Evolutionary conservation across 2,888 invertebrate species (phyloP).

Genomic region (Apoderus coryli): DNA sequence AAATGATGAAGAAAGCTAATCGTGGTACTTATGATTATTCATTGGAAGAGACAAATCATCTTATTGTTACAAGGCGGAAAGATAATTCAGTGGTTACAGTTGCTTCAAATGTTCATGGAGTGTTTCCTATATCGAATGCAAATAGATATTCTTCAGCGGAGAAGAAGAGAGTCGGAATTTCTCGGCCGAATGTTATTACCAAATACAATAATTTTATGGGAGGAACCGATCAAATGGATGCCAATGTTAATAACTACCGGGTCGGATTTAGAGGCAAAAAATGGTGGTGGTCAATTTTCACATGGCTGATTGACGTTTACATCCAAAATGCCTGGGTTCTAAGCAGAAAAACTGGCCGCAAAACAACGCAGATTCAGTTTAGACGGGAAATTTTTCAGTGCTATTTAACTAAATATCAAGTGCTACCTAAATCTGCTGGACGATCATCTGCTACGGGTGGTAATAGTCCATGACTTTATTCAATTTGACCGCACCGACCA

Average conservation of each 20-base stretch:
- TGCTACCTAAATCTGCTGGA: slow-evolving; percentile 10
- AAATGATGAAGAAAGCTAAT: slow-evolving; percentile 9
- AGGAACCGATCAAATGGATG: slow-evolving; percentile 17
- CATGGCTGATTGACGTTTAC: slow-evolving; percentile 11
- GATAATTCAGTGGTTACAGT: slow-evolving; percentile 11
- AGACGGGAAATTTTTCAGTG: slow-evolving; percentile 10
- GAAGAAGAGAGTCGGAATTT: slow-evolving; percentile 11
- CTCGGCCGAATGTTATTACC: slow-evolving; percentile 14
- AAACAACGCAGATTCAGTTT: slow-evolving; percentile 11
- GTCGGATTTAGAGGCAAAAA: slow-evolving; percentile 11
- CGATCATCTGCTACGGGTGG: slow-evolving; percentile 4
- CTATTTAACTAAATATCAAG: slow-evolving; percentile 12
- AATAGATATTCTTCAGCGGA: slow-evolving; percentile 6
- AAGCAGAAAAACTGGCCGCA: slow-evolving; percentile 6
- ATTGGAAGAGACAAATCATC: not conserved
- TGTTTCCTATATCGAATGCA: slow-evolving; percentile 7
- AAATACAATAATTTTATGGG: slow-evolving; percentile 19
- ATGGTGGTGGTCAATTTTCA: slow-evolving; percentile 14
- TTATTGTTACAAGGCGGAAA: slow-evolving; percentile 8
- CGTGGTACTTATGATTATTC: slow-evolving; percentile 10
- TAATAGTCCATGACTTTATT: slow-evolving; percentile 5
- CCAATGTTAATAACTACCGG: slow-evolving; percentile 11
- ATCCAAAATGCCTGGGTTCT: slow-evolving; percentile 14
- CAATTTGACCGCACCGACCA: slow-evolving; percentile 8
- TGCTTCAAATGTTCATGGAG: slow-evolving; percentile 7